A percentile compares a stretch with the other conserved stretches of the same genome.
These are phyloP conservation scores for Lasioglossum figueresi DNA, from an alignment of 2,888 invertebrate genomes.

Conservation along the genomic window DNA sequence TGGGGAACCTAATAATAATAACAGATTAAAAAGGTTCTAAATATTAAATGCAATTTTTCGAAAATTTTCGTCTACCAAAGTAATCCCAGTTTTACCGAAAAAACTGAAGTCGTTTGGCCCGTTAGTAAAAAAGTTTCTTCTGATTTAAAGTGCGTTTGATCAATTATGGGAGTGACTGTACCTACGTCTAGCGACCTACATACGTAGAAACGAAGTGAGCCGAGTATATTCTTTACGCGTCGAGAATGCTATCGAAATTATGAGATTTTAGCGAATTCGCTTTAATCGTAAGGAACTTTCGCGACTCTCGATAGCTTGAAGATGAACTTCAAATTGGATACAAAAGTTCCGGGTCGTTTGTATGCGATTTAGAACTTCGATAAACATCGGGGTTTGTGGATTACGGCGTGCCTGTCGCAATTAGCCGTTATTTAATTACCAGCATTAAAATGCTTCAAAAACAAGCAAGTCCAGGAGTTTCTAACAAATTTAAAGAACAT, in stretches of 20 bases:
- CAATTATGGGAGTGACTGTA: background rate
- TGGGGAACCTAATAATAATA: background rate
- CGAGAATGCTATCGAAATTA: background rate
- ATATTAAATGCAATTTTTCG: no score
- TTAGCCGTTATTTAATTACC: conserved; percentile 11
- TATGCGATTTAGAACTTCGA: conserved; percentile 15
- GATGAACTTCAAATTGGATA: conserved; percentile 12
- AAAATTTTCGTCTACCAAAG: no score
- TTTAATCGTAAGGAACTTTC: background rate
- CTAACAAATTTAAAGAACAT: conserved; percentile 16
- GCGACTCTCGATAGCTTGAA: background rate
- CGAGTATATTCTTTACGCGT: background rate
- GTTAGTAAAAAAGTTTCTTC: background rate
- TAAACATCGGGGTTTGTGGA: background rate
- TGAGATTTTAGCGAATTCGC: background rate
- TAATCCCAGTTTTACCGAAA: background rate
- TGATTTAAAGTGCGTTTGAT: background rate
- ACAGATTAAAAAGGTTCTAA: no score
- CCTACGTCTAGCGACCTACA: background rate
- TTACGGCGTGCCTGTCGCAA: background rate
- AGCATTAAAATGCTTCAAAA: conserved; percentile 9
- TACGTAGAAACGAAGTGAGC: background rate
- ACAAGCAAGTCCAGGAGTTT: conserved; percentile 1
- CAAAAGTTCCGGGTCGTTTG: background rate
- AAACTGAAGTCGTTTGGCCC: background rate